Conservation (phyloP, 2,888 invertebrate genomes). For the Mechanitis messenoides region DNA sequence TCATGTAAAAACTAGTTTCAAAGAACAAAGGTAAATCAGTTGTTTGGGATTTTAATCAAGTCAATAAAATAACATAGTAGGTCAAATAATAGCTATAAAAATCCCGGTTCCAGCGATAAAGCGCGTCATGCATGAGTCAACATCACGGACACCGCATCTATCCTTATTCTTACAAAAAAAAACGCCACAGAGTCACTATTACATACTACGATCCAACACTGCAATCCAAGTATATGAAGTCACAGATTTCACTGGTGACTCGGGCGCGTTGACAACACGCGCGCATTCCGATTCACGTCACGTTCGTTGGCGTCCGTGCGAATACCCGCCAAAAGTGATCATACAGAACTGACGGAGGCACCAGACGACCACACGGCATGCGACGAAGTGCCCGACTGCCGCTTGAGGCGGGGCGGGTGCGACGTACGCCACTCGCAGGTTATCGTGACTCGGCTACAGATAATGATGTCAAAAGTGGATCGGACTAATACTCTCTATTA, state of each 20-base stretch:
- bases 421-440: conserved; percentile 65
- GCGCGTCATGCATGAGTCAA: conserved; percentile 74
- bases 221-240: conserved; percentile 71
- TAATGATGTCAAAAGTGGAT: conserved; percentile 77
- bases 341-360: conserved; percentile 39
- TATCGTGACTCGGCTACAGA: conserved; percentile 73
- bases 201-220: conserved; percentile 71
- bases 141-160: conserved; percentile 70
- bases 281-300: conserved; percentile 62
- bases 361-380: conserved; percentile 50
- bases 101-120: conserved; percentile 68
- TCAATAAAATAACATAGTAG: conserved; percentile 8
- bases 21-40: too few species aligned
- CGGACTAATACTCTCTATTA: conserved; percentile 73
- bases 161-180: conserved; percentile 62
- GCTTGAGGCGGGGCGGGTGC: conserved; percentile 49
- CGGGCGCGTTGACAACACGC: conserved; percentile 57
- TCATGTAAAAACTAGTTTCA: too few species aligned
- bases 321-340: conserved; percentile 69
- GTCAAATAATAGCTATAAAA: conserved; percentile 21
- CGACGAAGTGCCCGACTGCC: conserved; percentile 67
- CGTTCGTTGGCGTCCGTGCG: conserved; percentile 57
- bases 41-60: conserved; percentile 8
- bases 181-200: conserved; percentile 48
- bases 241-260: conserved; percentile 59